Conservation (phyloP, 2,888 invertebrate genomes). For the Stenotaenia linearis region DNA sequence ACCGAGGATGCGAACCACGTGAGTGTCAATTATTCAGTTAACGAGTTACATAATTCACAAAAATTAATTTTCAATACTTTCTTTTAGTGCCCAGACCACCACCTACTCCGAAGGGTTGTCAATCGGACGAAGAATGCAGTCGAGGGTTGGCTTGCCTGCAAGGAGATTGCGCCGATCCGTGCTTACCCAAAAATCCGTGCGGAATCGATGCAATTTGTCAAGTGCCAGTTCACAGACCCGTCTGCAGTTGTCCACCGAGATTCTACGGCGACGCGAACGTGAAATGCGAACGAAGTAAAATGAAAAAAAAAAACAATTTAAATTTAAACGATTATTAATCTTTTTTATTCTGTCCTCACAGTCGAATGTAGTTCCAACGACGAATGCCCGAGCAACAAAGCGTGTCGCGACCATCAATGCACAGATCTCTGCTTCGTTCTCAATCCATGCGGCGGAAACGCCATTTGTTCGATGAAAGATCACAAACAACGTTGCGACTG, state of each 20-base stretch:
- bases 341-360: conserved; percentile 27
- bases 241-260: conserved; percentile 45
- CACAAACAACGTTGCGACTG: conserved; percentile 76
- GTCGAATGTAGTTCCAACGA: conserved; percentile 39
- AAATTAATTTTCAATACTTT: background rate
- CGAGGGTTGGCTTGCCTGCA: conserved; percentile 36
- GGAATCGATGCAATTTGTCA: conserved; percentile 42
- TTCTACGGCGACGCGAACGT: conserved; percentile 44
- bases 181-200: conserved; percentile 56
- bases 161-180: conserved; percentile 37
- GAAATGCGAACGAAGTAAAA: conserved; percentile 40
- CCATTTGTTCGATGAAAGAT: conserved; percentile 56
- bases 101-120: conserved; percentile 35
- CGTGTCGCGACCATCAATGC: conserved; percentile 43
- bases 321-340: background rate
- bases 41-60: no score
- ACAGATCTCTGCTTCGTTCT: conserved; percentile 34
- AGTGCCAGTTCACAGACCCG: conserved; percentile 43
- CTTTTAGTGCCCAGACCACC: conserved; percentile 30
- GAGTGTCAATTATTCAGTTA: conserved; percentile 31
- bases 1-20: conserved; percentile 37
- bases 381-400: conserved; percentile 60
- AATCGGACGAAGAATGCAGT: conserved; percentile 36
- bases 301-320: background rate
- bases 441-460: conserved; percentile 36